Evolutionary conservation across 2,797 vertebrate species (phyloP), one percentile per base, ranked within the genome.

Genomic region (Eidolon dupreanum): DNA sequence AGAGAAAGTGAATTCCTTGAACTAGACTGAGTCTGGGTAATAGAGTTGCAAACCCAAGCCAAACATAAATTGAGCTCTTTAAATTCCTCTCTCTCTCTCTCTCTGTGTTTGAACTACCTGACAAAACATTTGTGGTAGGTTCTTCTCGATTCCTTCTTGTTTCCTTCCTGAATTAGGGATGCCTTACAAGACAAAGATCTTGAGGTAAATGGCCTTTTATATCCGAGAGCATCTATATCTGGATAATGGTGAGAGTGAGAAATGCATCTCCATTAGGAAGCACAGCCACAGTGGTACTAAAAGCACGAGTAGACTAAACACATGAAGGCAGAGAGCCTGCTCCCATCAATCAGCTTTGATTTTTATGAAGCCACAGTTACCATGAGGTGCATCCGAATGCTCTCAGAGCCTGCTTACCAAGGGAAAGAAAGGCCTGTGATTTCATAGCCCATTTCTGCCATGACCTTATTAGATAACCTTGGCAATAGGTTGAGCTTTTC

Each of bases 251-350:
- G 90, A 79, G 84, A 88, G 70, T 89, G 57, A 89, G 87, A 96
- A 49, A 88, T 94, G 96, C 59, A 79, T 94, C 97, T 97, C 95
- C 95, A 97, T 96, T 95, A 97, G 89, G 91, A 90, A 89, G 86
- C 71, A 31, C 4, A 2, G 93, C 93, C 94, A 43, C 91, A 68
- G 75, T 36, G 12, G n/a, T 36, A 63, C 97, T 96, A 90, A 97
- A 96, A 97, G 94, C 88, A 20, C 12, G 2, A 10, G 65, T 41
- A 95, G 94, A 96, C 88, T 92, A 93, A 97, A 95, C 96, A 95
- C 59, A 36, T 0, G 31, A 16, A 90, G 13, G 43, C 92, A 63
- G 85, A 59, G 41, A 46, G 74, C 85, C 82, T 49, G 78, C 36
- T 43, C 22, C 73, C 95, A 94, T 97, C 93, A 36, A 89, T 97